Conservation (phyloP, 2,113 vertebrate genomes). For the Nansenia antarctica region DNA sequence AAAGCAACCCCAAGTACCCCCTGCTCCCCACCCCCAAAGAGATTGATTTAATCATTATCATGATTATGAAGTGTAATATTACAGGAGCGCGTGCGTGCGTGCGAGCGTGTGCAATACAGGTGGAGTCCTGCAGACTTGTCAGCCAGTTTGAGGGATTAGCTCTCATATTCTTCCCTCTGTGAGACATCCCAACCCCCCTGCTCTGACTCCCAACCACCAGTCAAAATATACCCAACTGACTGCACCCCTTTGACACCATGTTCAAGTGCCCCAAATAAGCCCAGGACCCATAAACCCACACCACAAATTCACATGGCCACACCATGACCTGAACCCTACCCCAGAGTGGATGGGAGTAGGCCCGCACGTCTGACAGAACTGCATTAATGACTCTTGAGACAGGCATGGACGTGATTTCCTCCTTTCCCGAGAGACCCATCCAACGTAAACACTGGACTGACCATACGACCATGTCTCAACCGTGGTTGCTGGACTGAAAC, state of each 20-base stretch:
- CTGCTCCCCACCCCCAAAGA: conserved; percentile 39
- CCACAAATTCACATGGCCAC: conserved; percentile 20
- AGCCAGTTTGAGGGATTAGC: conserved; percentile 60
- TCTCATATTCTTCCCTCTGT: conserved; percentile 42
- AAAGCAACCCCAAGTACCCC: conserved; percentile 21
- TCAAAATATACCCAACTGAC: conserved; percentile 14
- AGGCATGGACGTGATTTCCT: conserved; percentile 36
- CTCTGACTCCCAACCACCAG: conserved; percentile 12
- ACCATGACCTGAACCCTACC: conserved; percentile 21
- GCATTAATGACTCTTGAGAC: conserved; percentile 63
- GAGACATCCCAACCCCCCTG: conserved; percentile 26
- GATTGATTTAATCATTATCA: conserved; percentile 55
- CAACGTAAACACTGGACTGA: conserved; percentile 73
- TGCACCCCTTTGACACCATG: no score
- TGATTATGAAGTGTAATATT: conserved; percentile 57
- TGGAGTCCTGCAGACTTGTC: conserved; percentile 64
- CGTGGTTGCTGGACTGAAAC: conserved; percentile 55
- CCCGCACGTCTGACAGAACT: conserved; percentile 58
- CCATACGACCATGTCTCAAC: conserved; percentile 34
- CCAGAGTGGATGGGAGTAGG: conserved; percentile 35
- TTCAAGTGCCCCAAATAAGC: no score
- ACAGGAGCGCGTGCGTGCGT: conserved; percentile 54
- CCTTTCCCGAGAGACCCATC: conserved; percentile 31
- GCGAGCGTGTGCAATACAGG: conserved; percentile 51
- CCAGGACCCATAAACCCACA: no score